phyloP scores from a whole-genome alignment of 53 echinoderm and acorn worm species.

The Patiria pectinifera region DNA sequence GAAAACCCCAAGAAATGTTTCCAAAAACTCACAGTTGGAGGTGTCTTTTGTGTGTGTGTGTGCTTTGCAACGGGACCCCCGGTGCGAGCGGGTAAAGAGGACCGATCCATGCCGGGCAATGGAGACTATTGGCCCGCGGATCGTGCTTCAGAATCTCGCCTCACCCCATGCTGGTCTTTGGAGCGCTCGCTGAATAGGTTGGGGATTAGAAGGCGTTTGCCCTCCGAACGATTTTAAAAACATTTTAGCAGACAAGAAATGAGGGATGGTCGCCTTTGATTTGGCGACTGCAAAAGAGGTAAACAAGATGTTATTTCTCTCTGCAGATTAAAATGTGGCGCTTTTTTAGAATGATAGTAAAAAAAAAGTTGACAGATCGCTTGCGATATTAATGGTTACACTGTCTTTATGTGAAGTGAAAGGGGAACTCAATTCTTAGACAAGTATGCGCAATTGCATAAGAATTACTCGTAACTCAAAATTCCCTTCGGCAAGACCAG shows the following conservation, averaged over 20 bases:
- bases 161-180: neutral
- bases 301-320: neutral
- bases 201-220: neutral
- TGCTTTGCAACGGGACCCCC: constrained; percentile 23
- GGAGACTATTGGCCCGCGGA: constrained; percentile 29
- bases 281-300: neutral
- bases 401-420: too few relatives aligned
- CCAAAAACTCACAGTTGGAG: neutral
- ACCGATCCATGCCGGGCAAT: constrained; percentile 18
- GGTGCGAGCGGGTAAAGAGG: constrained; percentile 16
- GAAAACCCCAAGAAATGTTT: neutral
- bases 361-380: neutral
- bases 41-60: neutral
- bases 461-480: too few relatives aligned
- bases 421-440: too few relatives aligned
- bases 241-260: neutral
- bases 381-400: neutral
- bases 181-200: neutral
- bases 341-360: neutral
- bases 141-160: neutral
- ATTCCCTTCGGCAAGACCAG: too few relatives aligned
- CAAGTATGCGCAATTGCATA: too few relatives aligned
- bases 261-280: neutral
- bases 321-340: neutral
- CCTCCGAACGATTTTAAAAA: neutral